Conservation (phyloP, 2,113 vertebrate species). For the Pleuronectes platessa region DNA sequence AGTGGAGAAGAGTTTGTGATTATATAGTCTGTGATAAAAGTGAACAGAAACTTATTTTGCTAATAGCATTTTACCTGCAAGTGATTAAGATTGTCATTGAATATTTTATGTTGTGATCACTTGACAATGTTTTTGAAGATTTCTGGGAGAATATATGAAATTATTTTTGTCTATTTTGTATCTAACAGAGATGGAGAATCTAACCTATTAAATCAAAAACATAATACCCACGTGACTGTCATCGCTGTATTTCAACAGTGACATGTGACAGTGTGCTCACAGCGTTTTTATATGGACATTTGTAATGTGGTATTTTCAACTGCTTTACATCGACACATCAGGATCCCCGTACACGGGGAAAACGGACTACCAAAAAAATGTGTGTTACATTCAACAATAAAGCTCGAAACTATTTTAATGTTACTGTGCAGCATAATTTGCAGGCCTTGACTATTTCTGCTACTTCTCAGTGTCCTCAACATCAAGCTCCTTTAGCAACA, state of each 20-base stretch:
- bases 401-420: constrained; percentile 51
- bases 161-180: constrained; percentile 82
- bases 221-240: constrained; percentile 68
- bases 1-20: constrained; percentile 47
- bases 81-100: constrained; percentile 63
- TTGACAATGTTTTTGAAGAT: constrained; percentile 67
- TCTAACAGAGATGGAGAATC: constrained; percentile 61
- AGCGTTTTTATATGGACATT: constrained; percentile 71
- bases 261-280: constrained; percentile 31
- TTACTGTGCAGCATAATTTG: constrained; percentile 38
- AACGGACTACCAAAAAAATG: constrained; percentile 64
- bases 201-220: constrained; percentile 67
- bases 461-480: background rate
- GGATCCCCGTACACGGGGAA: background rate
- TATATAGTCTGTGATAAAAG: constrained; percentile 55
- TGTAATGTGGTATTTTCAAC: constrained; percentile 70
- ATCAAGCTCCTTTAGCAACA: constrained; percentile 1
- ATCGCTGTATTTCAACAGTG: constrained; percentile 61
- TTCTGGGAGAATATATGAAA: constrained; percentile 71
- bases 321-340: constrained; percentile 53
- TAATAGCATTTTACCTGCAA: constrained; percentile 60
- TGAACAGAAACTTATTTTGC: constrained; percentile 75
- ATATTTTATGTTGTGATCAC: constrained; percentile 72
- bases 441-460: background rate
- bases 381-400: constrained; percentile 63